Base-by-base conservation (phyloP, 2,888 invertebrate genomes). In the Lacanobia wlatinum region DNA sequence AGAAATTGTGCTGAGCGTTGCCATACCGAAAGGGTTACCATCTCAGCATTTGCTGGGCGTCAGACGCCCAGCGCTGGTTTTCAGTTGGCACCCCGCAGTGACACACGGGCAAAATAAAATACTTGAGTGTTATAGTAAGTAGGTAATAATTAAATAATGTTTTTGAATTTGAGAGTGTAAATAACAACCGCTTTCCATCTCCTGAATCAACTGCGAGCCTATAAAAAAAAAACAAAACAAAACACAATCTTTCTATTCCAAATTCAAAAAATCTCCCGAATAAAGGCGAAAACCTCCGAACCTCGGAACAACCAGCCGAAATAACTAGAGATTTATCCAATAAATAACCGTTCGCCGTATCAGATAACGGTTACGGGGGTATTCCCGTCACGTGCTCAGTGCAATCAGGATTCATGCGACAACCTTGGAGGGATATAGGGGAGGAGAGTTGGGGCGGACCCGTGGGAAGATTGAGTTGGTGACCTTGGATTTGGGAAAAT, bases 391-490 rank as follows among this genome's bases (percentile, higher is more conserved):
- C 87, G 87, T 84, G 69, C 77, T 18, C 59, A 63, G 58, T 84
- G 82, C 79, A 84, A 87, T 87, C 87, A 85, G 80, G 83, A 87
- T 87, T 85, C 83, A 84, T 83, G 83, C 84, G 87, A 84, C 87
- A 84, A 62, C 84, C 80, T 77, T 81, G 48, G 9, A 2, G 52
- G 64, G 70, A 75, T 53, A 83, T 73, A 84, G 72, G 77, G 69
- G 64, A 12, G 2, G 6, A 10, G 16, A 84, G 6, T 81, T 55
- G 72, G 58, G 14, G 9, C 23, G 53, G 12, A 5, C 23, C 14
- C 23, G 68, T 0, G 1, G 0, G 7, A 16, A 50, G 12, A 12
- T 58, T 14, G 4, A 38, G 12, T 38, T 18, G 14, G 5, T 73
- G 66, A 48, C 58, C 75, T 74, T 73, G 65, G n/a, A 43, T 34